Base-by-base conservation (phyloP, 1,140 invertebrate genomes). In the Manduca sexta region DNA sequence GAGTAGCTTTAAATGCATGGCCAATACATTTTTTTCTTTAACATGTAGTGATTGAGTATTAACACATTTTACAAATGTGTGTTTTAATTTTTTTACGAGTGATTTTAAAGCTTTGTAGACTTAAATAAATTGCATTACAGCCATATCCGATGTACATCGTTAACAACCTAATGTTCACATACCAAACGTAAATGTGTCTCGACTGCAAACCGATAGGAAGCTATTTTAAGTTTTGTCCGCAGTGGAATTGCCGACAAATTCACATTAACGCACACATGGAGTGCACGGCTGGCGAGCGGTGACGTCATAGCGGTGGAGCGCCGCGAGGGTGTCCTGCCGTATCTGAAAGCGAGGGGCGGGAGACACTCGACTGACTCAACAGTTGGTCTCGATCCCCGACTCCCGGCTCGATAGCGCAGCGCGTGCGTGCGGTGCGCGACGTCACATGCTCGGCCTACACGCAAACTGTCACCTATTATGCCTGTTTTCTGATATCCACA, bases 401-500 rank as follows among this genome's bases (percentile, higher is more conserved):
- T 1, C 4, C 4, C 21, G 55, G 74, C 75, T 81, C 77, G 69
- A 83, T 79, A 78, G 53, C 56, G 56, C 55, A 66, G 76, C 74
- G 76, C 76, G 69, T 83, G 74, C 79, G 79, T 79, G 76, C 60
- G 29, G 30, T 51, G 52, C n/a, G 21, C 50, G 41, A 59, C 69
- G 68, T 66, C 77, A 74, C 74, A 70, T 73, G 68, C 61, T 52
- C 57, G 50, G 48, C 47, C 37, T 64, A 49, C 64, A 66, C 61
- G 53, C 62, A 48, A 52, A 50, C 37, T 45, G 37, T 42, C 12
- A 30, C 26, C 45, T 48, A 49, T 26, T 41, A 11, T 21, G n/a
- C n/a, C n/a, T n/a, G n/a, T n/a, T n/a, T n/a, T n/a, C n/a, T n/a
- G n/a, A n/a, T n/a, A n/a, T n/a, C n/a, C n/a, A n/a, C n/a, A n/a